Evolutionary conservation across 2,113 vertebrate species (phyloP).

Genomic region (Zootoca vivipara): DNA sequence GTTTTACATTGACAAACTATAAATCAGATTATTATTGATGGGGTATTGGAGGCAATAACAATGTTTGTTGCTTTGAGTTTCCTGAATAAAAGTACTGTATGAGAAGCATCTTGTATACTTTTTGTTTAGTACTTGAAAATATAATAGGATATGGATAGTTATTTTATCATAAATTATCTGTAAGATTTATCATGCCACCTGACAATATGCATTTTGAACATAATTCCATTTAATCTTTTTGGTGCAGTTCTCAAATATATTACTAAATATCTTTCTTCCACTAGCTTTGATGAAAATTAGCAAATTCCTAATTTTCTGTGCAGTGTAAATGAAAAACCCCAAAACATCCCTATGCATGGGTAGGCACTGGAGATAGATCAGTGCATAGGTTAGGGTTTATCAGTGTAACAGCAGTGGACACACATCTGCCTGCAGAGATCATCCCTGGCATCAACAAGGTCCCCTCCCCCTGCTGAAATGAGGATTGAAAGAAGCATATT

Average conservation of each 20-base stretch:
- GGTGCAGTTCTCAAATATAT: neutral
- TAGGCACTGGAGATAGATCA: neutral
- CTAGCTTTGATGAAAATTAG: neutral
- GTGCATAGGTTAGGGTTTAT: too few species aligned
- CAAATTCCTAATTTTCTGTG: neutral
- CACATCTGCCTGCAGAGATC: too few species aligned
- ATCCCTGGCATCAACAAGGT: too few species aligned
- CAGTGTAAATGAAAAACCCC: neutral
- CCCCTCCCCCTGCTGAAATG: too few species aligned
- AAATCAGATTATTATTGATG: neutral
- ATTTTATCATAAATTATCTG: neutral
- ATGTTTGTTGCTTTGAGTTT: neutral
- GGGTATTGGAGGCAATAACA: neutral
- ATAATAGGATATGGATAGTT: neutral
- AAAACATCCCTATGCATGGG: neutral
- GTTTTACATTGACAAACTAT: neutral
- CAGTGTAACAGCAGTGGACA: too few species aligned
- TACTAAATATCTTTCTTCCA: neutral
- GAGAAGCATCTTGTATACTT: neutral
- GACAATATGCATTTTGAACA: neutral
- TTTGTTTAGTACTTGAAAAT: neutral
- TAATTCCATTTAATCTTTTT: neutral
- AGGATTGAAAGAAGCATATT: too few species aligned
- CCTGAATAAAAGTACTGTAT: constrained; percentile 9
- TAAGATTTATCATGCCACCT: neutral